These are phyloP conservation scores for Paguma larvata DNA, from an alignment of 2,797 vertebrate genomes.

Conservation along the genomic window DNA sequence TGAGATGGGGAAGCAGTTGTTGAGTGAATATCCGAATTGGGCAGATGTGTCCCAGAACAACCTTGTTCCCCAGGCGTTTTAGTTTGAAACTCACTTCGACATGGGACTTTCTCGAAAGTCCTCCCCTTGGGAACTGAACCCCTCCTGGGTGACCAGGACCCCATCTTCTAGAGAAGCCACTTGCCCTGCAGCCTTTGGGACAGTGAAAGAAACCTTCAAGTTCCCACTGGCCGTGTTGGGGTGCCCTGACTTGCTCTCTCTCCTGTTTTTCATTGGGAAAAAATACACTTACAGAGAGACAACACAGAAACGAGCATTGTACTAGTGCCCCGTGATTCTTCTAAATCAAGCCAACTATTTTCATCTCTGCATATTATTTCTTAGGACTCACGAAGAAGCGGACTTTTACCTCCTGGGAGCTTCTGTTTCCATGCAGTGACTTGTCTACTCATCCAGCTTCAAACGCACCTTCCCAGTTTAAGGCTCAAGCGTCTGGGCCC, in stretches of 20 bases:
- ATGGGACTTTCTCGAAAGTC: neutral
- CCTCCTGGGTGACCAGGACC: neutral
- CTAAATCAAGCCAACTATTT: neutral
- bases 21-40: neutral
- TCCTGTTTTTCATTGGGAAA: neutral
- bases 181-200: neutral
- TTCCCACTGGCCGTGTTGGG: fast-evolving
- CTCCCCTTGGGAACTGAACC: fast-evolving
- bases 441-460: neutral
- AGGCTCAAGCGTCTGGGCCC: neutral
- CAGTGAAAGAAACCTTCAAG: neutral
- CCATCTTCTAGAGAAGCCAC: neutral
- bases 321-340: neutral
- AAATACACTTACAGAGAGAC: neutral
- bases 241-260: neutral
- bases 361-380: neutral
- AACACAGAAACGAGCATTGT: neutral
- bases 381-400: neutral
- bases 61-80: neutral
- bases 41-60: neutral
- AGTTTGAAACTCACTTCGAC: neutral
- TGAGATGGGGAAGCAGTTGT: neutral
- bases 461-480: neutral
- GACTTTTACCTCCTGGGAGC: neutral
- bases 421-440: neutral